A percentile compares a stretch with the other conserved stretches of the same genome.
Conservation (phyloP, 1,140 invertebrate genomes). For the Elysia chlorotica region DNA sequence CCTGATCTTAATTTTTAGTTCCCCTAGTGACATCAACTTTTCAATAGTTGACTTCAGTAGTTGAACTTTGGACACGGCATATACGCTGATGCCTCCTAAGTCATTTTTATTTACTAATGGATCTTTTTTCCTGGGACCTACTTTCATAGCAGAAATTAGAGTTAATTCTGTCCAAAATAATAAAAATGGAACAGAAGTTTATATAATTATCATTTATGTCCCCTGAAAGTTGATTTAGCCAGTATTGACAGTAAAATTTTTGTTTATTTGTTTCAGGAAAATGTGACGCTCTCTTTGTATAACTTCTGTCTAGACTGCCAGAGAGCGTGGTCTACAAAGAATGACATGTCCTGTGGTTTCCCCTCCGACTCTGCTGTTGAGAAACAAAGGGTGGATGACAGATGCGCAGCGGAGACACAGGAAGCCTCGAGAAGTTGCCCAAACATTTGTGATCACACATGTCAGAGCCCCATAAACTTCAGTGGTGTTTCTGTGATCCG, state of each 20-base stretch:
- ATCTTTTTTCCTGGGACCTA: too few relatives aligned
- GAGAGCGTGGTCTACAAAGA: constrained; percentile 4
- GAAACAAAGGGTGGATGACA: background rate
- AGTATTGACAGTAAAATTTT: background rate
- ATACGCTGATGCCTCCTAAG: too few relatives aligned
- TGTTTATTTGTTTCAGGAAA: background rate
- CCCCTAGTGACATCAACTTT: too few relatives aligned
- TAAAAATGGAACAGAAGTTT: too few relatives aligned
- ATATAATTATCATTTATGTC: too few relatives aligned
- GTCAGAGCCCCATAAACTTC: constrained; percentile 34
- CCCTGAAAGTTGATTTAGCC: too few relatives aligned
- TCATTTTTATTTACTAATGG: too few relatives aligned
- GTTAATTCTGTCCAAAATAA: too few relatives aligned
- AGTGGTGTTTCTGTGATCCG: constrained; percentile 62
- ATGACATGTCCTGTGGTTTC: background rate
- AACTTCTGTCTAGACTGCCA: constrained; percentile 19
- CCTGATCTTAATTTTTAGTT: too few relatives aligned
- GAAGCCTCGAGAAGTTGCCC: constrained; percentile 21
- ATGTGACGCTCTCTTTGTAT: background rate
- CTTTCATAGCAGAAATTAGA: too few relatives aligned
- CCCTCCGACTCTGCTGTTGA: background rate
- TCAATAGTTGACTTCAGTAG: too few relatives aligned
- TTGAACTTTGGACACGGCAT: too few relatives aligned
- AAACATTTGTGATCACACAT: constrained; percentile 24
- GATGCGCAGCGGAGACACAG: background rate